Percentiles rank a stretch among this genome's conserved stretches.
Evolutionary conservation across 2,888 invertebrate genomes (phyloP).

Genomic region (Calliphora vomitoria): DNA sequence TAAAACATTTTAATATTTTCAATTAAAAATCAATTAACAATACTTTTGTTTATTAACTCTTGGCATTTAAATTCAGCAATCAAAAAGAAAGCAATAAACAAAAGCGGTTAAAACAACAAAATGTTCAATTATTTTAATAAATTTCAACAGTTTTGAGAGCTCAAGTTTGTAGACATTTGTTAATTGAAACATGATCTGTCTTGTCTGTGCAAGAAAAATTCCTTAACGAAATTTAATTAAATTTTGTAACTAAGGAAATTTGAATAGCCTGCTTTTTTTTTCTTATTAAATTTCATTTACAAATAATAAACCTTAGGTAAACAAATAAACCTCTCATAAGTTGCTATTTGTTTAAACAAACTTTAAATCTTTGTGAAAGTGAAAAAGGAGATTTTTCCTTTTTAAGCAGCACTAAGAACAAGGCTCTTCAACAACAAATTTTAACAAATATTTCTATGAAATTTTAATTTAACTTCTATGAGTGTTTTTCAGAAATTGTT

Average conservation of each 20-base stretch:
- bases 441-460: conserved; percentile 18
- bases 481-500: background rate
- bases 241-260: background rate
- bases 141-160: too few species aligned
- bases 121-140: too few species aligned
- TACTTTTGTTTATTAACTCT: background rate
- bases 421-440: background rate
- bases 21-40: background rate
- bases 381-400: too few species aligned
- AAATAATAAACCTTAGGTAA: background rate
- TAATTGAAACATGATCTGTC: too few species aligned
- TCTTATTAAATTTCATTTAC: too few species aligned
- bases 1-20: background rate
- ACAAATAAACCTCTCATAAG: background rate
- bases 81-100: background rate
- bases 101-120: too few species aligned
- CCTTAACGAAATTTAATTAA: background rate
- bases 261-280: too few species aligned
- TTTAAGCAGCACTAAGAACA: background rate
- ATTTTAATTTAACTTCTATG: conserved; percentile 36
- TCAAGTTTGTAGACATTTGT: too few species aligned
- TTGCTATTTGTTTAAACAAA: too few species aligned
- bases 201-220: background rate
- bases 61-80: background rate
- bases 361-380: too few species aligned